Evolutionary conservation across 2,888 invertebrate genomes (phyloP), one percentile per base, ranked within the genome.

Genomic region (Lepidocyrtoides sp.): DNA sequence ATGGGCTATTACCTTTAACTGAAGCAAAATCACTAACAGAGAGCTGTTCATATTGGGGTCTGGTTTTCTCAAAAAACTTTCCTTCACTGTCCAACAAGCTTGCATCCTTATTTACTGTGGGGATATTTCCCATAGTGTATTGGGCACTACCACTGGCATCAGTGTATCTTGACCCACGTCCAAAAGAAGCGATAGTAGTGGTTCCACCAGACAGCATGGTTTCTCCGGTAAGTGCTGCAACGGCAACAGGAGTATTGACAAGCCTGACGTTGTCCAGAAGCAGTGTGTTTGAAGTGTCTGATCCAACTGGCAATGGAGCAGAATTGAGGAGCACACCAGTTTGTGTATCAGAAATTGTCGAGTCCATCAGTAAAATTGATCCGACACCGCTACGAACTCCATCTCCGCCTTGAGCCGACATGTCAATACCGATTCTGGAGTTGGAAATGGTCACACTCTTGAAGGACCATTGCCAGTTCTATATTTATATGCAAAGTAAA

Each of bases 401-500:
- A 20, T 44, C 51, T 4, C 63, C 87, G 44, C 87, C 57, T 60
- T 29, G 5, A 0, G 54, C 44, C 1, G 82, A 60, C 92, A 93
- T 93, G 44, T 93, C 93, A 84, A 93, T 93, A 54, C 92, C 93
- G 10, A 92, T 77, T 51, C 89, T 41, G 69, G 89, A 92, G 48
- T 92, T 91, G 26, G 26, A 72, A 86, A 93, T 91, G 0, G 41
- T 63, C 1, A 92, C 7, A 63, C 79, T 79, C 82, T 93, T 93
- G 92, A 93, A 93, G n/a, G 92, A 85, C 93, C 93, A 93, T 92
- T 93, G 93, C 93, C 93, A 93, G 54, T 93, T 93, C 93, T 93
- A 69, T 1, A 82, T 81, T 8, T 10, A 66, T 20, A 84, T 14
- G 7, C 23, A 57, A 60, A 60, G 57, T n/a, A 84, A 79, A 82